Percentiles rank a stretch among this genome's conserved stretches.
These are phyloP conservation scores for Andrena camellia DNA, from an alignment of 2,888 invertebrate species.

Conservation along the genomic window DNA sequence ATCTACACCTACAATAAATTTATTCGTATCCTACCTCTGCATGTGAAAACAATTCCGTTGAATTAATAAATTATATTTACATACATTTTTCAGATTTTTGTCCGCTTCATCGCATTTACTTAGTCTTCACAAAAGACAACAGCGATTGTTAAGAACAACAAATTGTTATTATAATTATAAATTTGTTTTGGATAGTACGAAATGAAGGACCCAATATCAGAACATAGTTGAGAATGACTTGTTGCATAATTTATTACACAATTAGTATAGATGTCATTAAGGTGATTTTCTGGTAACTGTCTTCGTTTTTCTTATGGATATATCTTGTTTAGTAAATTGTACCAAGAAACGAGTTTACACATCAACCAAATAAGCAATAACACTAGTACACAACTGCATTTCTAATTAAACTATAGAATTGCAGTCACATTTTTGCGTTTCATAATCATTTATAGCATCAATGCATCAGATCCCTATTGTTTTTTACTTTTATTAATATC, in stretches of 20 bases:
- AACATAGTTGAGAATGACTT: constrained; percentile 10
- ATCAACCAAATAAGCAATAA: background rate
- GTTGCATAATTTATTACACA: constrained; percentile 49
- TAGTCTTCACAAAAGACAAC: background rate
- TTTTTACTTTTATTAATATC: constrained; percentile 9
- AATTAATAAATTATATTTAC: constrained; percentile 22
- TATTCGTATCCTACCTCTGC: background rate
- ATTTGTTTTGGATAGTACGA: constrained; percentile 15
- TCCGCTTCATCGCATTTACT: background rate
- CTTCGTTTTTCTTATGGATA: background rate
- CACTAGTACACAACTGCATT: background rate
- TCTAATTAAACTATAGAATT: background rate
- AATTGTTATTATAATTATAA: background rate
- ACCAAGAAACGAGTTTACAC: constrained; percentile 5
- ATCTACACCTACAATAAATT: background rate
- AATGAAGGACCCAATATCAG: constrained; percentile 26
- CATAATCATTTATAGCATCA: constrained; percentile 20
- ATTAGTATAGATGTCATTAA: constrained; percentile 18
- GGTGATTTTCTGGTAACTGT: constrained; percentile 23
- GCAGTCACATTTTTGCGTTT: constrained; percentile 6
- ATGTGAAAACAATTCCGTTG: background rate
- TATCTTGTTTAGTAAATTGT: background rate
- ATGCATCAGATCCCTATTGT: constrained; percentile 8
- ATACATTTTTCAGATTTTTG: background rate
- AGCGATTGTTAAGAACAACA: background rate